Base-by-base conservation (phyloP, 2,113 vertebrate species). In the Tiliqua scincoides region DNA sequence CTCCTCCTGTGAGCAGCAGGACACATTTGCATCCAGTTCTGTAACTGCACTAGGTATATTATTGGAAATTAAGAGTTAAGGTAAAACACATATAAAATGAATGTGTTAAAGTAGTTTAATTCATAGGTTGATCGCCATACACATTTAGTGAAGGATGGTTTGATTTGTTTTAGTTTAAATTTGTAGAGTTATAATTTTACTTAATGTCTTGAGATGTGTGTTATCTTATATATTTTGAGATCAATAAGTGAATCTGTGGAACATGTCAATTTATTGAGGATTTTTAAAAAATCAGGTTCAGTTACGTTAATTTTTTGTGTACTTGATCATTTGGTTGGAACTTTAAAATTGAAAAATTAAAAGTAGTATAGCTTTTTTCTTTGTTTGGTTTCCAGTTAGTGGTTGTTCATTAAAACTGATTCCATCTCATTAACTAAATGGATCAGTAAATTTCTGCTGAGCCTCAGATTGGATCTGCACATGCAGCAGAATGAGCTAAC, bases 21-120 rank as follows among this genome's bases (percentile, higher is more conserved):
- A 8, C 43, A 48, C 4, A 48, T 48, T 48, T 48, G 43, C 4
- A 48, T 48, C 43, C 43, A 48, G n/a, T n/a, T n/a, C n/a, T n/a
- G n/a, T n/a, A n/a, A n/a, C n/a, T n/a, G n/a, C n/a, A n/a, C 62
- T 25, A 63, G 25, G 62, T 10, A 21, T 63, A 9, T 27, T 63
- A 63, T 8, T 6, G 61, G 25, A 63, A 25, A 63, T 68, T 10
- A 32, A 68, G n/a, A 68, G 67, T 14, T 68, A 32, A 7, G 32
- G 67, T 14, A 14, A 57, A 32, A 70, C 67, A 30, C 11, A 32
- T n/a, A 14, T 15, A 84, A 4, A n/a, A 71, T 12, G 18, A 77
- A 87, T 88, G 75, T 2, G 20, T 68, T 71, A 6, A 82, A 75
- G 23, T 54, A 78, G 48, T 82, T 85, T 15, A 89, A 78, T 90